Evolutionary conservation across 2,113 vertebrate genomes (phyloP).

Genomic region (Nettapus auritus): DNA sequence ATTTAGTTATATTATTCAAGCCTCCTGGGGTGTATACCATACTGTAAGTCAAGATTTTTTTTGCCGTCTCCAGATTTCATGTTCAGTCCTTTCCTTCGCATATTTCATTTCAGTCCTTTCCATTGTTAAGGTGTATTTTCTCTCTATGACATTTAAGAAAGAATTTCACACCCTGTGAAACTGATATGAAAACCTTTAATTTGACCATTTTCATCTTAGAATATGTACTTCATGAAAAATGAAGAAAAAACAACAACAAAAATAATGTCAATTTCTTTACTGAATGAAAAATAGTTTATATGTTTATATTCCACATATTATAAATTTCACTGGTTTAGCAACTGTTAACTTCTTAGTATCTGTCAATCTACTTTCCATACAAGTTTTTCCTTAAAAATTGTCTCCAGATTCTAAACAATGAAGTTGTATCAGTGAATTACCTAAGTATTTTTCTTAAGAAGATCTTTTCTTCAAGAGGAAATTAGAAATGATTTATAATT

Average conservation of each 20-base stretch:
- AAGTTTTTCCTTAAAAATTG: not conserved
- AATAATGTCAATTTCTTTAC: fast-evolving
- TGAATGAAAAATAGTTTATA: not conserved
- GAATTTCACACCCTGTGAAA: not conserved
- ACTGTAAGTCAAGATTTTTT: not conserved
- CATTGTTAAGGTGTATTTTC: not conserved
- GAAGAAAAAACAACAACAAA: fast-evolving
- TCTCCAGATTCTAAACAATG: not conserved
- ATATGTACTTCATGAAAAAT: not conserved
- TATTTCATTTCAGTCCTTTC: not conserved
- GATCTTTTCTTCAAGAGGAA: not conserved
- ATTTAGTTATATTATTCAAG: not conserved
- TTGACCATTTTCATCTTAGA: not conserved
- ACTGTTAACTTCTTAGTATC: not conserved
- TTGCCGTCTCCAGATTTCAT: not conserved
- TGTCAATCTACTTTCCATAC: not conserved
- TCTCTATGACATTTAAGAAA: not conserved
- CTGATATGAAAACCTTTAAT: fast-evolving
- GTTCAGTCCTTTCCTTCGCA: not conserved
- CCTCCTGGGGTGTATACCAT: not conserved
- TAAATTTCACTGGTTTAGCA: not conserved
- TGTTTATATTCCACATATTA: not conserved
- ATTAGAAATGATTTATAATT: fast-evolving
- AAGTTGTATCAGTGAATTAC: not conserved
- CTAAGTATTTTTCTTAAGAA: fast-evolving